A percentile compares a stretch with the other conserved stretches of the same genome.
phyloP scores from a whole-genome alignment of 2,888 invertebrate genomes.

The Luperina testacea region DNA sequence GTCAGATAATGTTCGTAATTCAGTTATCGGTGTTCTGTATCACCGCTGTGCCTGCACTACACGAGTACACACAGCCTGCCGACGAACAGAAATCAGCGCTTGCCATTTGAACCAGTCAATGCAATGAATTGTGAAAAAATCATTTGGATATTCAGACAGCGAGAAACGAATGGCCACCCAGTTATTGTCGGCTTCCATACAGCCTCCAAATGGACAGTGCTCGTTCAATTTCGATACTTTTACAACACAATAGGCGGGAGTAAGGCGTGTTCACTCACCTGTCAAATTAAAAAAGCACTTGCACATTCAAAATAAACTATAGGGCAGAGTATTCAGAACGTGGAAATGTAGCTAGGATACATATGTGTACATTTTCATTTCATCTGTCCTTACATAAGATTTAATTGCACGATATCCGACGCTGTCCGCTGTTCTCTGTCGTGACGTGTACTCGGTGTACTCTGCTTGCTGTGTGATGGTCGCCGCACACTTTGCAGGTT shows the following conservation, averaged over 20 bases:
- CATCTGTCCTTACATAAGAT: constrained; percentile 28
- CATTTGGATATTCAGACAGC: constrained; percentile 84
- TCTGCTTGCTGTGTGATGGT: constrained; percentile 61
- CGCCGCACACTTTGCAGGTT: constrained; percentile 96
- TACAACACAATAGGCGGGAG: constrained; percentile 87
- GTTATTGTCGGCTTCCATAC: constrained; percentile 85
- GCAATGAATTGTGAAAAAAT: constrained; percentile 84
- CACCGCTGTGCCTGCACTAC: constrained; percentile 53
- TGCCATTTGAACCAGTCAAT: constrained; percentile 75
- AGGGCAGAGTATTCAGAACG: constrained; percentile 56
- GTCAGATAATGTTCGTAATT: constrained; percentile 76
- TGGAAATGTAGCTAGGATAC: constrained; percentile 26
- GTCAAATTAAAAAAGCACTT: constrained; percentile 89
- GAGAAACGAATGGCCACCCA: constrained; percentile 81
- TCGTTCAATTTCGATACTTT: constrained; percentile 90
- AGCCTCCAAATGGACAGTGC: constrained; percentile 86
- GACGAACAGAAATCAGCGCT: constrained; percentile 70
- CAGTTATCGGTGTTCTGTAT: constrained; percentile 73
- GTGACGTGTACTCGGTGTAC: constrained; percentile 16
- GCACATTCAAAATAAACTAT: constrained; percentile 85
- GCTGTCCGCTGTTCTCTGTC: constrained; percentile 24
- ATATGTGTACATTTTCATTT: constrained; percentile 29
- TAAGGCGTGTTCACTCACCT: constrained; percentile 89
- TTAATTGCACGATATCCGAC: constrained; percentile 38
- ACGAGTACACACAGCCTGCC: constrained; percentile 13